Percentiles rank a stretch among this genome's conserved stretches.
Conservation (phyloP, 1,140 invertebrate species). For the Coelopa frigida region DNA sequence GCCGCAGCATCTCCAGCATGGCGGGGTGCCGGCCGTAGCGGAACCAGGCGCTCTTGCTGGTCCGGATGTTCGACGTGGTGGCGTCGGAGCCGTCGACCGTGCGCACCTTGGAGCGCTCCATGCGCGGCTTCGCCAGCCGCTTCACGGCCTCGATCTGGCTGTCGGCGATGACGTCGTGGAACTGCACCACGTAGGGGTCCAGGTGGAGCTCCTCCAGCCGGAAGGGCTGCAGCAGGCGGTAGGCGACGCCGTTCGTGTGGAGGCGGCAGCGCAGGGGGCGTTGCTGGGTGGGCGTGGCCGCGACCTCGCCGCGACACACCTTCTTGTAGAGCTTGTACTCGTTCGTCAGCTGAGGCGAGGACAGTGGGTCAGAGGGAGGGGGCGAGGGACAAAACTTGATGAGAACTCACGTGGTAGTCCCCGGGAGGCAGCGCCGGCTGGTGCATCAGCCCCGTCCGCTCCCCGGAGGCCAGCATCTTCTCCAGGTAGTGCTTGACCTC, state of each 20-base stretch:
- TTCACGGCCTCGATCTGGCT: constrained; percentile 82
- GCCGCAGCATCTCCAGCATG: constrained; percentile 63
- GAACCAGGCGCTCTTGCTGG: constrained; percentile 95
- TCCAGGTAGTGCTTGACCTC: constrained; percentile 61
- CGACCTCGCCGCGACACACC: constrained; percentile 74
- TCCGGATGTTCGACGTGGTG: constrained; percentile 65
- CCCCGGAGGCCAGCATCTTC: constrained; percentile 24
- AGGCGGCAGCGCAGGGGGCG: constrained; percentile 55
- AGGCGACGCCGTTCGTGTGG: constrained; percentile 50
- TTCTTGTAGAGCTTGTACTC: constrained; percentile 63
- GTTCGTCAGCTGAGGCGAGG: constrained; percentile 1
- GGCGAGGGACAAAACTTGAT: neutral
- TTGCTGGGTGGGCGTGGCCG: constrained; percentile 33
- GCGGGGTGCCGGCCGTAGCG: constrained; percentile 68
- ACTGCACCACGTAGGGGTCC: constrained; percentile 80
- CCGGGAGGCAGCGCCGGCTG: constrained; percentile 17
- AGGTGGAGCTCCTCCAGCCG: constrained; percentile 80
- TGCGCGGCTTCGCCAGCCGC: constrained; percentile 69
- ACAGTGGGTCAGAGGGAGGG: neutral
- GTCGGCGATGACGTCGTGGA: constrained; percentile 80
- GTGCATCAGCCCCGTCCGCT: constrained; percentile 27
- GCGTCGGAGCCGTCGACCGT: constrained; percentile 6
- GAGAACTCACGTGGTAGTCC: constrained; percentile 23
- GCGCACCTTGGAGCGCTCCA: constrained; percentile 30
- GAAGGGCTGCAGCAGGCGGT: constrained; percentile 67